phyloP scores from a whole-genome alignment of 1,140 invertebrate genomes.

The Laupala kohalensis region DNA sequence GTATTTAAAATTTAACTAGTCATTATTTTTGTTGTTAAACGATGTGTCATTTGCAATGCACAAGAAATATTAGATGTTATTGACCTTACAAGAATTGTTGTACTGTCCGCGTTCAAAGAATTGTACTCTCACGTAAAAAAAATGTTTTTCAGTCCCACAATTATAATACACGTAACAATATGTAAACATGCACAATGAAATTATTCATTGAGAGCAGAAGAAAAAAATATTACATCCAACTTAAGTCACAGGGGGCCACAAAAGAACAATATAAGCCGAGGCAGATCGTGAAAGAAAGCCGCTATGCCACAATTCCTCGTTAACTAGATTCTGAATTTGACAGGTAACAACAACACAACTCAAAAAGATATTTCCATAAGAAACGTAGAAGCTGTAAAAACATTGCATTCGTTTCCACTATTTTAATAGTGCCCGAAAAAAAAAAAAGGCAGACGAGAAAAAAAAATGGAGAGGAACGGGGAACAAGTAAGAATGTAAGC shows the following conservation, averaged over 20 bases:
- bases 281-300: background rate
- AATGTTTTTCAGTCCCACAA: no score
- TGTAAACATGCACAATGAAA: no score
- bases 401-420: background rate
- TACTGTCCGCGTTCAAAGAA: no score
- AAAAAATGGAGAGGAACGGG: background rate
- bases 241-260: background rate
- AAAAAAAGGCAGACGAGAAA: background rate
- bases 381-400: background rate
- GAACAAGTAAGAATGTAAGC: background rate
- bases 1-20: no score
- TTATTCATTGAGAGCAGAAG: no score
- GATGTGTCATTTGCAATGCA: no score
- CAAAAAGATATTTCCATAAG: background rate
- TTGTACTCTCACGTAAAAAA: no score
- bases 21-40: no score
- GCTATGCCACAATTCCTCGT: background rate
- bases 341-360: background rate
- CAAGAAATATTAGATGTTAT: no score
- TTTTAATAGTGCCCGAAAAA: background rate
- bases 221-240: background rate
- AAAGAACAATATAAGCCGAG: background rate
- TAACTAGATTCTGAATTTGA: background rate
- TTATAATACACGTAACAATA: no score
- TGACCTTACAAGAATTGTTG: no score